These are phyloP conservation scores for Erebia aethiops DNA, from an alignment of 2,888 invertebrate genomes.

Conservation along the genomic window DNA sequence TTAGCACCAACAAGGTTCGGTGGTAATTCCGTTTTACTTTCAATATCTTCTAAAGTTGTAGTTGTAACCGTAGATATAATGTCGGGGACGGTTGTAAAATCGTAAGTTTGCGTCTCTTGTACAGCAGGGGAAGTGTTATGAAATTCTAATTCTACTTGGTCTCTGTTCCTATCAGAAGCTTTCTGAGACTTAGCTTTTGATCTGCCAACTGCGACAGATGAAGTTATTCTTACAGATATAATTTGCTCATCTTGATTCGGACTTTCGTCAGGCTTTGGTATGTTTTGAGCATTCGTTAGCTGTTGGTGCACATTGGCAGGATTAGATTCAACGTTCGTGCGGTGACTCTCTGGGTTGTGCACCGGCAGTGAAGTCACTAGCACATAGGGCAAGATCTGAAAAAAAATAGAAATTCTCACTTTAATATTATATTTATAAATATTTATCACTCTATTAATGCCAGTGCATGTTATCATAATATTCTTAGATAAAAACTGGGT, in stretches of 20 bases:
- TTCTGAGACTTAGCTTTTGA: constrained; percentile 57
- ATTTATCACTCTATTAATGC: background rate
- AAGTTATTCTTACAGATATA: constrained; percentile 83
- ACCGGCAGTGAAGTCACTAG: constrained; percentile 59
- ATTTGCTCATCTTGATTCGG: constrained; percentile 67
- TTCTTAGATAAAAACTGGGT: no score
- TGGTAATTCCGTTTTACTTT: constrained; percentile 63
- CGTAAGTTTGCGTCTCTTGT: constrained; percentile 29
- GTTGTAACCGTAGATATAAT: constrained; percentile 50
- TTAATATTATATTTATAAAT: background rate
- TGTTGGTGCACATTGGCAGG: constrained; percentile 39
- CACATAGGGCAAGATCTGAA: constrained; percentile 67
- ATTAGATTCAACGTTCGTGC: constrained; percentile 44
- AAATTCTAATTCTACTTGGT: constrained; percentile 36
- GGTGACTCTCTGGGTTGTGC: constrained; percentile 48
- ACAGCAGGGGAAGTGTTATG: constrained; percentile 31
- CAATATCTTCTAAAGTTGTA: constrained; percentile 49
- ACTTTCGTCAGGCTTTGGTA: constrained; percentile 52
- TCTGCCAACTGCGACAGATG: constrained; percentile 83
- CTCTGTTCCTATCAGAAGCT: constrained; percentile 36
- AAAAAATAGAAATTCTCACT: constrained; percentile 42
- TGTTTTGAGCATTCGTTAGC: constrained; percentile 47
- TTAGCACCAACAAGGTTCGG: constrained; percentile 74
- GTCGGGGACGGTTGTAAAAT: constrained; percentile 33
- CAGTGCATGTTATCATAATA: no score